Evolutionary conservation across 2,797 vertebrate species (phyloP), one percentile per base, ranked within the genome.

Genomic region (Hemibagrus guttatus): DNA sequence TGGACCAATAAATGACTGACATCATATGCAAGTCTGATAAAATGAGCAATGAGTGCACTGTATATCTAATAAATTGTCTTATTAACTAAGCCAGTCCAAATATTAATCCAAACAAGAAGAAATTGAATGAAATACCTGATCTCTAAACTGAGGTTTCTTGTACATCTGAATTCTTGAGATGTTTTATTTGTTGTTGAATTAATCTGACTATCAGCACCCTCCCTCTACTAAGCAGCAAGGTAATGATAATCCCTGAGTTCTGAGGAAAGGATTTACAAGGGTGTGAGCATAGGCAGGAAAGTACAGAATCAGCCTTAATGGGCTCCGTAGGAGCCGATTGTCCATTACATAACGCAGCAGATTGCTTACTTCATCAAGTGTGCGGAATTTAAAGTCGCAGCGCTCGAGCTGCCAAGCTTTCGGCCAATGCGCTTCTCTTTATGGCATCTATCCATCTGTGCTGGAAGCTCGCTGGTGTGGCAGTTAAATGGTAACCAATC

Each of bases 281-380:
- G 69, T 63, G 31, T 81, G 35, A 35, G n/a, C 8, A 9, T 21
- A 49, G 14, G 72, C 52, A 84, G 66, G 74, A 82, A 84, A 83
- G 21, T 14, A 74, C 31, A 26, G 21, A 68, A 78, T 31, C 31
- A 59, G 16, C 63, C 35, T 58, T 39, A 87, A 84, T 23, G 46
- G 19, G 56, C 42, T 56, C 28, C 72, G 35, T 71, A n/a, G 85
- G 56, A 74, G 61, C 75, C 75, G 71, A 85, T 23, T 84, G 84
- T 59, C 54, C 19, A 79, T 93, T 91, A 88, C 82, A 46, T 90
- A 90, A 92, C 19, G 23, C 69, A 49, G 59, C 86, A 76, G 82
- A 79, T 86, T 84, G 58, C 81, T 86, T 61, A 71, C 31, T 86
- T 89, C 42, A 85, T 85, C 59, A 54, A 6, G 46, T 19, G 72